Percentiles rank a stretch among this genome's conserved stretches.
Evolutionary conservation across 2,888 invertebrate genomes (phyloP).

Genomic region (Stictocephala bisonia): DNA sequence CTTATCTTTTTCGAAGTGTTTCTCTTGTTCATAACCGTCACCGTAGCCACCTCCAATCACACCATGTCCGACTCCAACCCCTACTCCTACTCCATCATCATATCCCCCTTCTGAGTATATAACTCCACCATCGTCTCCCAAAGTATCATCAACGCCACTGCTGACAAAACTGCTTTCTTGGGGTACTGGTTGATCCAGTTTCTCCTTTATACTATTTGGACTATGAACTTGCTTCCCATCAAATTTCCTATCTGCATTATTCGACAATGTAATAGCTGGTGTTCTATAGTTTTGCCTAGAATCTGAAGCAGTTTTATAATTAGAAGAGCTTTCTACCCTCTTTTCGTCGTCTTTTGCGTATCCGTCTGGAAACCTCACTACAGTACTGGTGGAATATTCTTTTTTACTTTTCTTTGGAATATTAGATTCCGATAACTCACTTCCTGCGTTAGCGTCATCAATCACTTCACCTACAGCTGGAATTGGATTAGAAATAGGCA

Average conservation of each 20-base stretch:
- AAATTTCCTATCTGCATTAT: not conserved
- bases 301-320: not conserved
- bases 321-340: slow-evolving; percentile 22
- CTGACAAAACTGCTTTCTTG: slow-evolving; percentile 1
- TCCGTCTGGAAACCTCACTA: slow-evolving; percentile 30
- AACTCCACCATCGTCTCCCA: slow-evolving; percentile 21
- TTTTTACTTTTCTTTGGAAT: not conserved
- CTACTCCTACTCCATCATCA: not conserved
- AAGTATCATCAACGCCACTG: not conserved
- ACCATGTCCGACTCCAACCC: slow-evolving; percentile 33
- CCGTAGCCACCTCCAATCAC: slow-evolving; percentile 47
- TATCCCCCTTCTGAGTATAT: not conserved
- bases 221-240: not conserved
- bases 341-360: slow-evolving; percentile 27
- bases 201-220: not conserved
- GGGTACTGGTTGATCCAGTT: slow-evolving; percentile 12
- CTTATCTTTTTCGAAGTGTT: slow-evolving; percentile 63
- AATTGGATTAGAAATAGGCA: too few relatives aligned
- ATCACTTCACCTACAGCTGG: not conserved
- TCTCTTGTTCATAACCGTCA: slow-evolving; percentile 55
- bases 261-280: too few relatives aligned
- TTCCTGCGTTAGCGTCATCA: not conserved
- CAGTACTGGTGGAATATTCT: slow-evolving; percentile 29
- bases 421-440: not conserved
- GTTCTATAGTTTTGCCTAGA: not conserved